phyloP scores from a whole-genome alignment of 2,888 invertebrate species.

The Macroteleia sp. region DNA sequence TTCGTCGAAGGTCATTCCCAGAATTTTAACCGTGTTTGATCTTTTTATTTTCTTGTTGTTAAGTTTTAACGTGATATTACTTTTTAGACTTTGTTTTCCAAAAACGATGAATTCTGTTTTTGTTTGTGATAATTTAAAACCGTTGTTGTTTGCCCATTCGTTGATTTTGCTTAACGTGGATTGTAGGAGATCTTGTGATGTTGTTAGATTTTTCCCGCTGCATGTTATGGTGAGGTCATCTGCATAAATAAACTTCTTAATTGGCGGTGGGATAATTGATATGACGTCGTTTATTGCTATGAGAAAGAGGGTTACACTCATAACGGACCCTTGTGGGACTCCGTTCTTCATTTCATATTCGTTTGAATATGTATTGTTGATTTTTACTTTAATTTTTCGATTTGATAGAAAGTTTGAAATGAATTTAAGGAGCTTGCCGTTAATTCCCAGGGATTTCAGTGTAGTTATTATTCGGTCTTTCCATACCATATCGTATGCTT shows the following conservation, averaged over 20 bases:
- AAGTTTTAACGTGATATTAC: neutral
- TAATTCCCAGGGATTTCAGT: neutral
- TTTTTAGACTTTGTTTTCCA: neutral
- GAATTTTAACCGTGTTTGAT: neutral
- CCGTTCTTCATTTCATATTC: neutral
- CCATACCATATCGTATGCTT: conserved; percentile 61
- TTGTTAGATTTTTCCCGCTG: conserved; percentile 33
- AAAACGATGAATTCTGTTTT: conserved; percentile 1
- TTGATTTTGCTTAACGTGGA: neutral
- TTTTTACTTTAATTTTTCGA: neutral
- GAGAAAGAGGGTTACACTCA: conserved; percentile 20
- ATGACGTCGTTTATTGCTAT: conserved; percentile 27
- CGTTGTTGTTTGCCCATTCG: conserved; percentile 30
- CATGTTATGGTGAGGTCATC: conserved; percentile 44
- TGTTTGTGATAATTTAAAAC: conserved; percentile 60
- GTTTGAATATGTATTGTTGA: neutral
- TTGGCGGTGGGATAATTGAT: conserved; percentile 5
- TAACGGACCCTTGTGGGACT: conserved; percentile 1
- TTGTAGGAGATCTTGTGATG: neutral
- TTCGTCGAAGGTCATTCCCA: neutral
- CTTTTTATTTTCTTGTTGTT: neutral
- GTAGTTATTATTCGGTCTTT: conserved; percentile 5
- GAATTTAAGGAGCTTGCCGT: neutral
- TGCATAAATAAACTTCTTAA: conserved; percentile 28
- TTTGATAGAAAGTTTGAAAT: neutral